Evolutionary conservation across 2,113 vertebrate species (phyloP).

Genomic region (Barbus barbus): DNA sequence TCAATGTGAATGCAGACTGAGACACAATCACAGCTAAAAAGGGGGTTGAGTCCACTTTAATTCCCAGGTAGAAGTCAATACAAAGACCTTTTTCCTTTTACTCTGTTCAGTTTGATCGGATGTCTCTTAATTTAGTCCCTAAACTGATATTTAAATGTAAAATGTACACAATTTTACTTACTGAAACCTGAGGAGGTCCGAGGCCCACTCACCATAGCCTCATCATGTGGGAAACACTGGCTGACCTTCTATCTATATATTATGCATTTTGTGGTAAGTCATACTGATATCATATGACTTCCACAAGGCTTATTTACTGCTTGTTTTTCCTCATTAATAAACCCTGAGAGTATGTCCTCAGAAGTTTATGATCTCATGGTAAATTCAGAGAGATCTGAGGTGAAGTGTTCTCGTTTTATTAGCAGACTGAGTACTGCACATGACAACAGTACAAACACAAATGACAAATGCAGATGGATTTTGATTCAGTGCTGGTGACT

Average conservation of each 20-base stretch:
- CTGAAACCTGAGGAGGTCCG: too few relatives aligned
- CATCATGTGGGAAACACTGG: neutral
- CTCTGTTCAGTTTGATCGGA: too few relatives aligned
- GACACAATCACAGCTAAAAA: neutral
- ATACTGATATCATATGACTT: neutral
- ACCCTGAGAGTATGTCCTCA: neutral
- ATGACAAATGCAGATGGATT: neutral
- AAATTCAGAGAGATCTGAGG: neutral
- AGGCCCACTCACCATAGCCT: neutral
- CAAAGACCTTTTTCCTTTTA: neutral
- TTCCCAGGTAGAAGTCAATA: neutral
- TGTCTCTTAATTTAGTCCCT: neutral
- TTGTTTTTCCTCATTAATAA: neutral
- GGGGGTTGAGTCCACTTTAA: too few relatives aligned
- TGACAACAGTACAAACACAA: too few relatives aligned
- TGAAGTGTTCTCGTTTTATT: neutral
- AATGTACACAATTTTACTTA: neutral
- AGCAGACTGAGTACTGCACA: neutral
- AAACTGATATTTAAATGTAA: too few relatives aligned
- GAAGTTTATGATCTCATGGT: neutral
- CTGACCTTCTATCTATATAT: neutral
- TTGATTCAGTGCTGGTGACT: too few relatives aligned
- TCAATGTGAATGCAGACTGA: neutral
- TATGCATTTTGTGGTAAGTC: too few relatives aligned
- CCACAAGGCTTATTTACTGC: neutral